A percentile compares a stretch with the other conserved stretches of the same genome.
Conservation (phyloP, 2,888 invertebrate species). For the Tinea semifulvella region DNA sequence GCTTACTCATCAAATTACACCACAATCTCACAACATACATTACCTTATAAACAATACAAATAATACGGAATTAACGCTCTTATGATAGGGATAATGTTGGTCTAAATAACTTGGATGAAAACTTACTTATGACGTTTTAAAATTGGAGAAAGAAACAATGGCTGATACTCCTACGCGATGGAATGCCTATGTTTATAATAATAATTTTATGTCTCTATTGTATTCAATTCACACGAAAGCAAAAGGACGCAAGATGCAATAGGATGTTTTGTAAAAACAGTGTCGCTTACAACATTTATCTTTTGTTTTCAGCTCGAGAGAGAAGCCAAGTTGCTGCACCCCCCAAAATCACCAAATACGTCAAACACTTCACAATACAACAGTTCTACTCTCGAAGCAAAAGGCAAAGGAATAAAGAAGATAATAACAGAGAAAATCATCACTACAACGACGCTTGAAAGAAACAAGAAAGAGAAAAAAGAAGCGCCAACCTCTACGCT, state of each 20-base stretch:
- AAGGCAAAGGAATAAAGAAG: conserved; percentile 58
- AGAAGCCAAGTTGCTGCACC: conserved; percentile 52
- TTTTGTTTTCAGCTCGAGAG: conserved; percentile 54
- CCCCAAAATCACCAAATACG: conserved; percentile 51
- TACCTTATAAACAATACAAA: no score
- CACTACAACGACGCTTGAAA: conserved; percentile 51
- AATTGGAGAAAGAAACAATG: background rate
- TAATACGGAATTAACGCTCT: no score
- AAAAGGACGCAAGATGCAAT: background rate
- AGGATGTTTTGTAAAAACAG: background rate
- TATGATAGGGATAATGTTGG: no score
- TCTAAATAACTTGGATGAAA: no score
- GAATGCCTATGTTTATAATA: conserved; percentile 39
- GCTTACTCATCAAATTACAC: no score
- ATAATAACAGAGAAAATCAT: conserved; percentile 59
- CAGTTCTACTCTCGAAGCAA: conserved; percentile 42
- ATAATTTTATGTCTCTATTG: conserved; percentile 37
- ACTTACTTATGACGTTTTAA: background rate
- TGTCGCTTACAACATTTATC: background rate
- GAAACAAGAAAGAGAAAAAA: conserved; percentile 56
- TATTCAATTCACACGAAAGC: conserved; percentile 22
- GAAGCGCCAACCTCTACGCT: conserved; percentile 43
- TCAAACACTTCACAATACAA: conserved; percentile 59
- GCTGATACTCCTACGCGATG: conserved; percentile 27
- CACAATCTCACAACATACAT: no score